Evolutionary conservation across 2,888 invertebrate genomes (phyloP).

Genomic region (Poecilus cupreus): DNA sequence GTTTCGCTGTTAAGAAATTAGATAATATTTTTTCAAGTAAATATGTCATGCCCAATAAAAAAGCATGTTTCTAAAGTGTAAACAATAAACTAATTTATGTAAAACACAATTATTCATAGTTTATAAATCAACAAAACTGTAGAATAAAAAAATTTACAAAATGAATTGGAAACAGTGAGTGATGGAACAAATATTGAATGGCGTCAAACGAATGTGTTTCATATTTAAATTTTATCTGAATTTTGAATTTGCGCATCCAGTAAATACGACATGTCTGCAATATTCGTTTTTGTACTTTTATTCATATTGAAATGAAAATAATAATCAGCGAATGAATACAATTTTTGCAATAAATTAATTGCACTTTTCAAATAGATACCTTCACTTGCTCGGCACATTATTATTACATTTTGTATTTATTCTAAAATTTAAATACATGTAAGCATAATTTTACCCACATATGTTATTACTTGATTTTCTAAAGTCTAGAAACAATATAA

Average conservation of each 20-base stretch:
- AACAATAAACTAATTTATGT: neutral
- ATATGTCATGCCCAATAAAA: too few species aligned
- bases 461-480: too few species aligned
- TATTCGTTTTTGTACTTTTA: slow-evolving; percentile 7
- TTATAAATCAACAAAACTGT: slow-evolving; percentile 19
- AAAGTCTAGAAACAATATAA: too few species aligned
- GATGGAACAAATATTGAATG: slow-evolving; percentile 43
- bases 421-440: too few species aligned
- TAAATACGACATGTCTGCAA: slow-evolving; percentile 15
- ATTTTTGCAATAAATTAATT: slow-evolving; percentile 2
- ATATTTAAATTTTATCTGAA: slow-evolving; percentile 38
- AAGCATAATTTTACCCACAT: too few species aligned
- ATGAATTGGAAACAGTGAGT: neutral
- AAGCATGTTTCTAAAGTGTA: neutral
- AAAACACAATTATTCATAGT: neutral
- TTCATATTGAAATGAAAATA: slow-evolving; percentile 15
- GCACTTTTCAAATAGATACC: neutral
- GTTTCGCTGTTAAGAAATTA: too few species aligned
- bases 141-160: slow-evolving; percentile 4
- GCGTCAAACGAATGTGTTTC: slow-evolving; percentile 40
- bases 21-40: too few species aligned
- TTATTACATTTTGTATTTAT: neutral
- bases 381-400: neutral
- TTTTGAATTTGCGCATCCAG: slow-evolving; percentile 2
- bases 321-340: slow-evolving; percentile 25